phyloP scores from a whole-genome alignment of 2,113 vertebrate genomes.

The Solea senegalensis region DNA sequence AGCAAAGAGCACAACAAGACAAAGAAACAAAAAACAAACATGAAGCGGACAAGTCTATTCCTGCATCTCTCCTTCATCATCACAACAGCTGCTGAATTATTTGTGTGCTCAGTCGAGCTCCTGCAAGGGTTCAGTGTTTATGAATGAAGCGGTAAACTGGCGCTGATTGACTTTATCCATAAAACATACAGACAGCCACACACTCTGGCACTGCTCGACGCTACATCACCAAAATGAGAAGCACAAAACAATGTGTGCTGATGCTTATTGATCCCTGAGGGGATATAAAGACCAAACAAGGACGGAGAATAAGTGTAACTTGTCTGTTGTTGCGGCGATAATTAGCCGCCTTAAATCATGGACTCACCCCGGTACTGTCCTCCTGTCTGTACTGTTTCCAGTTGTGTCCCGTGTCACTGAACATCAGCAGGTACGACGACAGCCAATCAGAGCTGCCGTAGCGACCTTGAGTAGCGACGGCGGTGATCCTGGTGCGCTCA shows the following conservation, averaged over 20 bases:
- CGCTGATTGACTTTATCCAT: conserved; percentile 27
- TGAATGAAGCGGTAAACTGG: conserved; percentile 31
- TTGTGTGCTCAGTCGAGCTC: conserved; percentile 39
- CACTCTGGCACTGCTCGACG: background rate
- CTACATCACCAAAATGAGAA: background rate
- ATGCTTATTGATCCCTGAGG: conserved; percentile 6
- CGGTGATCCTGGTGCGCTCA: conserved; percentile 86
- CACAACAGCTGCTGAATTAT: conserved; percentile 3
- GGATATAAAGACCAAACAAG: background rate
- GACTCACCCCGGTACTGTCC: conserved; percentile 89
- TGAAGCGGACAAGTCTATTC: background rate
- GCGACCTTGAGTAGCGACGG: conserved; percentile 80
- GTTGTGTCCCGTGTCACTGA: conserved; percentile 90
- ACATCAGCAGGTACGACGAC: conserved; percentile 90
- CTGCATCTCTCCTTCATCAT: no score
- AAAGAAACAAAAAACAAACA: background rate
- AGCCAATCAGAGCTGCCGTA: conserved; percentile 90
- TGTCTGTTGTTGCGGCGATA: no score
- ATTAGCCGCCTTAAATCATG: no score
- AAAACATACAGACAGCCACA: background rate
- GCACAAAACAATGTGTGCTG: background rate
- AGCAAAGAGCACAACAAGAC: background rate
- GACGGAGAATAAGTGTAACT: background rate
- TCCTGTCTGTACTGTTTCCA: conserved; percentile 92
- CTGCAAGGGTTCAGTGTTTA: conserved; percentile 2